These are phyloP conservation scores for Copidosoma aretas DNA, from an alignment of 2,888 invertebrate genomes.

Conservation along the genomic window DNA sequence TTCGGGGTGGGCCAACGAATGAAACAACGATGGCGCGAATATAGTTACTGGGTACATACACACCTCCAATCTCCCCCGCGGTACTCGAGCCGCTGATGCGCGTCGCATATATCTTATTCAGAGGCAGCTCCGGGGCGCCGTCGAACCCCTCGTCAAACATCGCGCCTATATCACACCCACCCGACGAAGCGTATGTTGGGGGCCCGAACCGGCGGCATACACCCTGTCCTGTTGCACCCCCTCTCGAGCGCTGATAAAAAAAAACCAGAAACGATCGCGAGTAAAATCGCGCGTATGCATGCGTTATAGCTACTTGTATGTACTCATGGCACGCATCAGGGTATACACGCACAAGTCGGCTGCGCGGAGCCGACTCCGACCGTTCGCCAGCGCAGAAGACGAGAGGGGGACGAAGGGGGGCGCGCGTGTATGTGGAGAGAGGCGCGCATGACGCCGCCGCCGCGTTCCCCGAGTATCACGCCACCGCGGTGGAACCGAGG, in stretches of 20 bases:
- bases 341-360: background rate
- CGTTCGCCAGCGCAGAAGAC: too few species aligned
- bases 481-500: slow-evolving; percentile 36
- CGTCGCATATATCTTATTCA: background rate
- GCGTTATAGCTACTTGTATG: too few species aligned
- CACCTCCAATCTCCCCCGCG: background rate
- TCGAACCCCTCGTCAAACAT: background rate
- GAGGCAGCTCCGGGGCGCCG: background rate
- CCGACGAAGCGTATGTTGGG: too few species aligned
- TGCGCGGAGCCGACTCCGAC: background rate
- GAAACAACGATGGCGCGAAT: too few species aligned
- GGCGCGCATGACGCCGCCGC: too few species aligned
- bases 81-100: background rate
- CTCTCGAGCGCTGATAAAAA: too few species aligned
- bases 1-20: background rate
- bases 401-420: background rate
- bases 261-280: too few species aligned
- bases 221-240: too few species aligned
- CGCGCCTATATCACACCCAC: background rate
- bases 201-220: too few species aligned
- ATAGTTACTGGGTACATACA: too few species aligned
- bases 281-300: background rate
- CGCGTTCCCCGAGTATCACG: slow-evolving; percentile 32
- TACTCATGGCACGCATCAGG: too few species aligned
- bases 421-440: too few species aligned